Percentiles rank a stretch among this genome's conserved stretches.
These are phyloP conservation scores for Coelopa frigida DNA, from an alignment of 1,140 invertebrate species.

Conservation along the genomic window DNA sequence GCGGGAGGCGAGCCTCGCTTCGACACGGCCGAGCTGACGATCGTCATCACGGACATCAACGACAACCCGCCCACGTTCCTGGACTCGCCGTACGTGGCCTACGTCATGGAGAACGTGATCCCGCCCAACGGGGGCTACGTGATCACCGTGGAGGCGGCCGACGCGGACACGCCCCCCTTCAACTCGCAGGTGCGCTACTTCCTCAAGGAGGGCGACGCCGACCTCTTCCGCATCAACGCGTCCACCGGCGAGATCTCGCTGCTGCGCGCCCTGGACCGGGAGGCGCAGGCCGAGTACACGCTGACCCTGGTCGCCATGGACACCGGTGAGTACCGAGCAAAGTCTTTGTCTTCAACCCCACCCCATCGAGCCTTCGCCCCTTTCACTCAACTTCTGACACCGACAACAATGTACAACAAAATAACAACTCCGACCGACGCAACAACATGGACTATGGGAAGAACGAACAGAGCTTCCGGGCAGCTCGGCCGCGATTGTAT, in stretches of 20 bases:
- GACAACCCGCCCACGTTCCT: slow-evolving; percentile 90
- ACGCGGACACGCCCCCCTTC: slow-evolving; percentile 84
- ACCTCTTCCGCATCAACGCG: slow-evolving; percentile 81
- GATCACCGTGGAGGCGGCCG: slow-evolving; percentile 73
- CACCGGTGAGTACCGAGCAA: slow-evolving; percentile 63
- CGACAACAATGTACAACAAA: too few species aligned
- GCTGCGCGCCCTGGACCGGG: slow-evolving; percentile 72
- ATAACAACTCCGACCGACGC: too few species aligned
- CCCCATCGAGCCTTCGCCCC: background rate
- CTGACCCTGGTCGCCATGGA: slow-evolving; percentile 85
- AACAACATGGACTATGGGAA: too few species aligned
- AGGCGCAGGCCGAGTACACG: slow-evolving; percentile 71
- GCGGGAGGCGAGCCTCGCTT: slow-evolving; percentile 41
- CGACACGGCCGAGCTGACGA: slow-evolving; percentile 62
- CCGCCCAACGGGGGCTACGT: slow-evolving; percentile 70
- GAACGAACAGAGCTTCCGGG: slow-evolving; percentile 8
- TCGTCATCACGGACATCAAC: slow-evolving; percentile 79
- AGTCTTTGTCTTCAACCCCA: background rate
- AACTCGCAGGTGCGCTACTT: slow-evolving; percentile 86
- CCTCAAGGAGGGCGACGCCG: slow-evolving; percentile 83
- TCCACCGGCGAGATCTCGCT: slow-evolving; percentile 81
- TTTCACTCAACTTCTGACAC: background rate
- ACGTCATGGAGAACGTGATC: slow-evolving; percentile 86
- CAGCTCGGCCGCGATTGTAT: slow-evolving; percentile 3
- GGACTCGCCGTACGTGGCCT: slow-evolving; percentile 82